Evolutionary conservation across 1,140 invertebrate species (phyloP), one percentile per base, ranked within the genome.

Genomic region (Polyergus mexicanus): DNA sequence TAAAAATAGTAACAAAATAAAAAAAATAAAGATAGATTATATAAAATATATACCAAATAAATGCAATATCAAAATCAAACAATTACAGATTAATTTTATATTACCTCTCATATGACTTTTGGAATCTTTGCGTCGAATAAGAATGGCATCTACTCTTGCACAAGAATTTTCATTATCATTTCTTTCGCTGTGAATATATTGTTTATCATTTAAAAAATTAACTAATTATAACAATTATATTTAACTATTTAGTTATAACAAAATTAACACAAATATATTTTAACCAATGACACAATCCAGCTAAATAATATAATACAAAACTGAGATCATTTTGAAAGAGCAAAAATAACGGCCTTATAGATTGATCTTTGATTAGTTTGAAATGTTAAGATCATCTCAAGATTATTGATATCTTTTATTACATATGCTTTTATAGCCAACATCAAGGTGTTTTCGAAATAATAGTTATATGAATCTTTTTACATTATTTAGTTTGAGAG

Each of bases 21-120:
- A 32, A 32, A 32, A 32, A 32, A 32, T 32, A 32, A 32, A n/a
- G 2, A 62, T 25, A 41, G 11, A 74, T 38, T 54, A 2, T 6
- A 38, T 62, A 62, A 62, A 76, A 74, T 10, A 54, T 71, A 11
- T 10, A 54, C 3, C 11, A 0, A 60, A 71, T 19, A n/a, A 13
- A 63, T 63, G 16, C 10, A 11, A 65, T 22, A 38, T 13, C 7
- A 11, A 25, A 25, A 65, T 13, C 0, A 7, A 1, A 3, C 3
- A n/a, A 74, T 62, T 41, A 44, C 47, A 8, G 25, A 75, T 25
- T 78, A 83, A 3, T 74, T 75, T 10, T 41, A 2, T 51, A 19
- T 38, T 95, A 97, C 97, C 96, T 96, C 96, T 96, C 25, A 97
- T 95, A 93, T 97, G 97, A 91, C 96, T 96, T 94, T 96, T 97